Conservation (phyloP, 2,113 vertebrate genomes). For the Aldabrachelys gigantea region DNA sequence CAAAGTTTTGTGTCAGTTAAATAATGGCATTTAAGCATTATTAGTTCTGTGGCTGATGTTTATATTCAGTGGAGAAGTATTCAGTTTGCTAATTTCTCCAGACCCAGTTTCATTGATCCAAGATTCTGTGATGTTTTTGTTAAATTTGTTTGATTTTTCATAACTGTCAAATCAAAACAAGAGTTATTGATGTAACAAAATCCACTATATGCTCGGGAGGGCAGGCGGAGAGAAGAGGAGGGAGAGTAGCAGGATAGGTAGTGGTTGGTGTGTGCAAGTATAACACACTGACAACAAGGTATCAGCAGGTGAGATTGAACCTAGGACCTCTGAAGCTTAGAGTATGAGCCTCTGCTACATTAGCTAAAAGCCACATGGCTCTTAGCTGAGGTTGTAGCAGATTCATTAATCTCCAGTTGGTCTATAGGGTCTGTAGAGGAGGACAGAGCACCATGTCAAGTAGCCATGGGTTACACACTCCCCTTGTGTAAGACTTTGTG, state of each 20-base stretch:
- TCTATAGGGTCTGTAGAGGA: no score
- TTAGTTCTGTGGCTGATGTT: background rate
- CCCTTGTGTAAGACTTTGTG: background rate
- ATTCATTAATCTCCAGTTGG: no score
- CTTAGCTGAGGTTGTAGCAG: no score
- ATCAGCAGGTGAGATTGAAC: no score
- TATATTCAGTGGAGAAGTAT: slow-evolving; percentile 7
- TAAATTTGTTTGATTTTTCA: background rate
- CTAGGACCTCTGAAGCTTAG: no score
- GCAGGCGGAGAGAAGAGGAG: no score
- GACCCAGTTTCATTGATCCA: background rate
- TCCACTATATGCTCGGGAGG: background rate
- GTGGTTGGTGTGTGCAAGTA: no score
- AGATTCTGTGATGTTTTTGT: slow-evolving; percentile 7
- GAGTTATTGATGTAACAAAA: background rate
- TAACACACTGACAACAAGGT: no score
- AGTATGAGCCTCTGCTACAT: no score
- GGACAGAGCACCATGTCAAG: no score
- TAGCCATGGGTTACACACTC: no score
- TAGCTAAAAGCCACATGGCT: no score
- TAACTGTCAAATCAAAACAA: background rate
- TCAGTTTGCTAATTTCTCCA: background rate
- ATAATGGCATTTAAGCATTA: slow-evolving; percentile 33
- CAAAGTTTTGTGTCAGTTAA: slow-evolving; percentile 48
- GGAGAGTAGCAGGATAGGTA: background rate